Evolutionary conservation across 2,888 invertebrate genomes (phyloP).

Genomic region (Papilio elwesi): DNA sequence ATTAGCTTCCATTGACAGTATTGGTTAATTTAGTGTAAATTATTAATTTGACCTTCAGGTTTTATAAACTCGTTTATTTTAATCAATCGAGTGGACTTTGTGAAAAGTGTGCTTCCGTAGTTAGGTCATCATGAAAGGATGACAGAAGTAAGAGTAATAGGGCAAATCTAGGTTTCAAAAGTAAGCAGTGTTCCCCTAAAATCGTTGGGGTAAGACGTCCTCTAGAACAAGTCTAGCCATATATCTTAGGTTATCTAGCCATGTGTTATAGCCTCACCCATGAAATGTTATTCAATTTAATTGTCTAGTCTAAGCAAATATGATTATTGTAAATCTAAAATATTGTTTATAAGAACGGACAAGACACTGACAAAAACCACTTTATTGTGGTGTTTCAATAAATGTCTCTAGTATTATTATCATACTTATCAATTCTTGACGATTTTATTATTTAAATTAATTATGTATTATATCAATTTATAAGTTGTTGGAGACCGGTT

Average conservation of each 20-base stretch:
- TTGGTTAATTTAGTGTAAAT: background rate
- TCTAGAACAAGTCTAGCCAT: background rate
- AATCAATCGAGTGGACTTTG: too few relatives aligned
- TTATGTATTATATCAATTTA: slow-evolving; percentile 3
- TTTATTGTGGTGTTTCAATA: background rate
- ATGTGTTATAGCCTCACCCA: background rate
- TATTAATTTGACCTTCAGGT: slow-evolving; percentile 2
- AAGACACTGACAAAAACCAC: background rate
- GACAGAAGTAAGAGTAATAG: background rate
- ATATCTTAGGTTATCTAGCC: background rate
- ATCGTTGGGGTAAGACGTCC: too few relatives aligned
- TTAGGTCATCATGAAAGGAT: background rate
- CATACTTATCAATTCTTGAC: background rate
- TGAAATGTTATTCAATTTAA: background rate
- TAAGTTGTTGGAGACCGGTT: slow-evolving; percentile 6
- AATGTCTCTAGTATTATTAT: background rate
- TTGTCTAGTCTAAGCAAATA: background rate
- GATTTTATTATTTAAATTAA: slow-evolving; percentile 18
- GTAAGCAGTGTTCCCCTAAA: too few relatives aligned
- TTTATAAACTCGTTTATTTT: background rate
- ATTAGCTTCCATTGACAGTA: slow-evolving; percentile 12
- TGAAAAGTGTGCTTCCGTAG: too few relatives aligned
- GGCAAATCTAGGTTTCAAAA: too few relatives aligned
- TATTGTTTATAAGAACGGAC: background rate
- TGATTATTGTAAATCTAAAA: background rate